phyloP scores from a whole-genome alignment of 2,888 invertebrate genomes.

The Eristalis intricaria region DNA sequence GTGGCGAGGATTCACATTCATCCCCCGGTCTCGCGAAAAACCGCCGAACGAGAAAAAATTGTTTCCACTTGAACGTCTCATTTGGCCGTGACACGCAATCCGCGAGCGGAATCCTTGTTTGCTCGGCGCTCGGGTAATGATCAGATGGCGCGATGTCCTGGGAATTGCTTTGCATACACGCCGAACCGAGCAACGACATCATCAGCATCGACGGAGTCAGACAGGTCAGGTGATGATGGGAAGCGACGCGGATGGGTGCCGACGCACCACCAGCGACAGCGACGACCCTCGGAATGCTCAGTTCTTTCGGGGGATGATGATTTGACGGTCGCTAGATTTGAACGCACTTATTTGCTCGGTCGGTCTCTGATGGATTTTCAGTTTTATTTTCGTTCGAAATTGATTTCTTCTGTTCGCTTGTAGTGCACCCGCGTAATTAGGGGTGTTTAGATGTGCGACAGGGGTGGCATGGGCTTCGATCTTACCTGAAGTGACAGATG shows the following conservation, averaged over 20 bases:
- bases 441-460: constrained; percentile 34
- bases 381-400: constrained; percentile 28
- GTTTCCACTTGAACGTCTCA: constrained; percentile 68
- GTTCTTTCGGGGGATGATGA: too few relatives aligned
- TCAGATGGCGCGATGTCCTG: neutral
- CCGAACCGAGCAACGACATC: constrained; percentile 30
- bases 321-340: too few relatives aligned
- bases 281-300: constrained; percentile 28
- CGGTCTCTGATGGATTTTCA: constrained; percentile 8
- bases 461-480: constrained; percentile 36
- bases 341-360: too few relatives aligned
- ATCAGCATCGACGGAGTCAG: constrained; percentile 20
- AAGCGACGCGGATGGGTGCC: constrained; percentile 60
- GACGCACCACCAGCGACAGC: neutral
- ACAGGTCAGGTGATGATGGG: constrained; percentile 60
- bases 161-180: constrained; percentile 64
- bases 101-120: constrained; percentile 51
- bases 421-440: constrained; percentile 43
- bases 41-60: neutral
- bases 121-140: constrained; percentile 11
- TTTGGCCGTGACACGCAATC: constrained; percentile 67
- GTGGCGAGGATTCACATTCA: constrained; percentile 51
- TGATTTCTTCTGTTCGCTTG: constrained; percentile 41
- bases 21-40: neutral
- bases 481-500: constrained; percentile 43